A percentile compares a stretch with the other conserved stretches of the same genome.
Evolutionary conservation across 2,113 vertebrate species (phyloP).

Genomic region (Apaloderma vittatum): DNA sequence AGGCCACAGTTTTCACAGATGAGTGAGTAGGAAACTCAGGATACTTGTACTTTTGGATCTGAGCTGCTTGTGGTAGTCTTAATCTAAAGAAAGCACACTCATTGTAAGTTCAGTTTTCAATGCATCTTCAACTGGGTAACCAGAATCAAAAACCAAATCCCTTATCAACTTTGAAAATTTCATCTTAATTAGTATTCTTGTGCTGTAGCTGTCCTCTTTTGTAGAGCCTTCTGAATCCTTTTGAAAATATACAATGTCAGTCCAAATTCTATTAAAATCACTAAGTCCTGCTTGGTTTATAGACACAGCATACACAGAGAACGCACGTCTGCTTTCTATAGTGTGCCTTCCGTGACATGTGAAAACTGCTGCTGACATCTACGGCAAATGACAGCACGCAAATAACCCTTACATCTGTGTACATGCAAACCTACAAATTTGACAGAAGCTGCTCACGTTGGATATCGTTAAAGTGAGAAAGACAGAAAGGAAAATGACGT

Average conservation of each 20-base stretch:
- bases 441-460: background rate
- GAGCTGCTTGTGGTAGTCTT: background rate
- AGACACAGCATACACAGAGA: background rate
- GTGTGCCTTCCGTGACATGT: background rate
- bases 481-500: background rate
- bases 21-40: background rate
- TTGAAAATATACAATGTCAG: background rate
- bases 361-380: background rate
- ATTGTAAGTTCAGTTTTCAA: background rate
- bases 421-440: background rate
- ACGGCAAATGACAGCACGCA: background rate
- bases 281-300: background rate
- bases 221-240: background rate
- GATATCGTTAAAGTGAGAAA: background rate
- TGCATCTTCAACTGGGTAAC: background rate
- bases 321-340: background rate
- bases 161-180: background rate
- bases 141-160: background rate
- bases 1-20: background rate
- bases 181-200: background rate
- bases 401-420: conserved; percentile 17
- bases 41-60: background rate
- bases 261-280: background rate
- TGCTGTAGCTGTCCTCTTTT: background rate
- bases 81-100: background rate